Evolutionary conservation across 2,113 vertebrate genomes (phyloP).

Genomic region (Daphoenositta chrysoptera): DNA sequence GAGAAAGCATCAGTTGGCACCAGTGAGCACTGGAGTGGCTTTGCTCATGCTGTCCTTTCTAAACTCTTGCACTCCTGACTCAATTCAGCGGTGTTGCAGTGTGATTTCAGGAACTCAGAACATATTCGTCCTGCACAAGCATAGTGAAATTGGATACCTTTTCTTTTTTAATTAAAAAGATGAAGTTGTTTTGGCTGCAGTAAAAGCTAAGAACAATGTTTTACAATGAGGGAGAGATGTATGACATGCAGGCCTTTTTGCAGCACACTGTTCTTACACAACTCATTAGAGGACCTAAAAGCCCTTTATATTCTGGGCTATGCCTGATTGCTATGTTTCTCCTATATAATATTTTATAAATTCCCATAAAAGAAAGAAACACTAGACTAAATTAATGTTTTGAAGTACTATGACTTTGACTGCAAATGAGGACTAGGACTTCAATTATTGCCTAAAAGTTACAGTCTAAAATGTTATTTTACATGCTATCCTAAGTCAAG

Average conservation of each 20-base stretch:
- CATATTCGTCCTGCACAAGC: not conserved
- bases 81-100: not conserved
- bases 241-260: slow-evolving; percentile 39
- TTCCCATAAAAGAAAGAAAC: slow-evolving; percentile 39
- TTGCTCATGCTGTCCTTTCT: not conserved
- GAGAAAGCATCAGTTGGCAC: not conserved
- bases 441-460: not conserved
- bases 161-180: slow-evolving; percentile 31
- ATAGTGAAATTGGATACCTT: not conserved
- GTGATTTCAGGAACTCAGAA: not conserved
- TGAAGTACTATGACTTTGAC: not conserved
- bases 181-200: slow-evolving; percentile 28
- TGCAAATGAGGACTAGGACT: not conserved
- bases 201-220: slow-evolving; percentile 37
- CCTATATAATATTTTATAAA: slow-evolving; percentile 51
- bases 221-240: slow-evolving; percentile 57
- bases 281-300: slow-evolving; percentile 32
- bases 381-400: not conserved
- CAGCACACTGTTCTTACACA: not conserved
- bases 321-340: not conserved
- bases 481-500: not conserved
- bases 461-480: slow-evolving; percentile 12
- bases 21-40: not conserved
- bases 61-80: not conserved
- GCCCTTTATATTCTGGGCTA: not conserved